Conservation (phyloP, 1,140 invertebrate genomes). For the Drosophila triauraria region DNA sequence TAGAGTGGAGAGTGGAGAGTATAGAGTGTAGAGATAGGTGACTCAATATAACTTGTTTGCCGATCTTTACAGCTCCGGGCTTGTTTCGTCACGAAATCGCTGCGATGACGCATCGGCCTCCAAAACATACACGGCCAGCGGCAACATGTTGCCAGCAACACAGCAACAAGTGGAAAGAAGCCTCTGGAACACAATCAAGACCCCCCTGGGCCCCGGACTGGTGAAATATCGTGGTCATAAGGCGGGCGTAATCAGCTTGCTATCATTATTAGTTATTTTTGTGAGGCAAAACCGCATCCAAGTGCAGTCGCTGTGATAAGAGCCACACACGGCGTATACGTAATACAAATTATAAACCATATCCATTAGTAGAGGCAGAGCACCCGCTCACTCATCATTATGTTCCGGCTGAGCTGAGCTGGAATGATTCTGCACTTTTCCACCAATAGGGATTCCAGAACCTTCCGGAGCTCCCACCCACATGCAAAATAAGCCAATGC, state of each 20-base stretch:
- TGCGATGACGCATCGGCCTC: constrained; percentile 26
- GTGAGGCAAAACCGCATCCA: constrained; percentile 40
- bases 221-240: constrained; percentile 29
- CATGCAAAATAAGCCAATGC: constrained; percentile 11
- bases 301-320: constrained; percentile 49
- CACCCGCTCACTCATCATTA: constrained; percentile 13
- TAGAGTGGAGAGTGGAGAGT: constrained; percentile 6
- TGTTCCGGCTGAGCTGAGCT: constrained; percentile 32
- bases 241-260: constrained; percentile 35
- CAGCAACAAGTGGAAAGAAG: constrained; percentile 29
- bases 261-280: constrained; percentile 32
- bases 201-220: constrained; percentile 1
- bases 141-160: constrained; percentile 34
- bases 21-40: constrained; percentile 12
- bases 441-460: constrained; percentile 29
- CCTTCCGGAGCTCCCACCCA: constrained; percentile 14
- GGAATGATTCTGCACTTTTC: constrained; percentile 20
- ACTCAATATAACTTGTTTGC: constrained; percentile 43
- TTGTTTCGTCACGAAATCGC: constrained; percentile 29
- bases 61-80: constrained; percentile 39
- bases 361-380: constrained; percentile 6
- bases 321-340: constrained; percentile 36
- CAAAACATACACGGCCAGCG: not conserved
- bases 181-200: constrained; percentile 32
- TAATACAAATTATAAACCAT: constrained; percentile 25